Evolutionary conservation across 2,797 vertebrate species (phyloP), one percentile per base, ranked within the genome.

Genomic region (Cygnus olor): DNA sequence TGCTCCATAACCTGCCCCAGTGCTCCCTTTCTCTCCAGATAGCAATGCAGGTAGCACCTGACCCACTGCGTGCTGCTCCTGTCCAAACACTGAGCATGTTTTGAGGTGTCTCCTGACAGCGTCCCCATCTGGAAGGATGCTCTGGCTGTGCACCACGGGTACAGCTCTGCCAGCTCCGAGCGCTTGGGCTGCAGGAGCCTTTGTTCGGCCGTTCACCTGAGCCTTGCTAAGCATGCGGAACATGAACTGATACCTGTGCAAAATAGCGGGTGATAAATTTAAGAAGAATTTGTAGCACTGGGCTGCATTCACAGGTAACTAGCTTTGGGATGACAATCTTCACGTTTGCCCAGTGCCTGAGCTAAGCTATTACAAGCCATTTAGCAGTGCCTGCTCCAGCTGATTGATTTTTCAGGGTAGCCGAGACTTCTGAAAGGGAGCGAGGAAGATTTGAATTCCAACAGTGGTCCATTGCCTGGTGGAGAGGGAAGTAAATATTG

Each of bases 401-500:
- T 87, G 93, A 94, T 91, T 79, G 91, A 94, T 90, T 94, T 88
- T 92, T 69, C 78, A 74, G 68, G 53, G 83, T 58, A 89, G 71
- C 61, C 0, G 1, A 80, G 64, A 6, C 68, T 88, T 78, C 74
- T 87, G 83, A 77, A 91, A 92, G 74, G 53, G 71, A 89, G 45
- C 0, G 11, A 69, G 90, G 74, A 82, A 78, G 91, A 89, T 94
- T 79, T 94, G 94, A 92, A 94, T 96, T 89, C 91, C 72, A 74
- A 45, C 86, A 94, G 60, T 87, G 72, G 60, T 68, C 94, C 93
- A 94, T 93, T 93, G 91, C 81, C 79, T 89, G 56, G 80, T 94
- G 91, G 71, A 64, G 69, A 61, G 79, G 61, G 84, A 66, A 94
- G 94, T 96, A 95, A 94, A 92, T 96, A 92, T 90, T 94, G 94